Conservation (phyloP, 2,113 vertebrate genomes). For the Heterotis niloticus region DNA sequence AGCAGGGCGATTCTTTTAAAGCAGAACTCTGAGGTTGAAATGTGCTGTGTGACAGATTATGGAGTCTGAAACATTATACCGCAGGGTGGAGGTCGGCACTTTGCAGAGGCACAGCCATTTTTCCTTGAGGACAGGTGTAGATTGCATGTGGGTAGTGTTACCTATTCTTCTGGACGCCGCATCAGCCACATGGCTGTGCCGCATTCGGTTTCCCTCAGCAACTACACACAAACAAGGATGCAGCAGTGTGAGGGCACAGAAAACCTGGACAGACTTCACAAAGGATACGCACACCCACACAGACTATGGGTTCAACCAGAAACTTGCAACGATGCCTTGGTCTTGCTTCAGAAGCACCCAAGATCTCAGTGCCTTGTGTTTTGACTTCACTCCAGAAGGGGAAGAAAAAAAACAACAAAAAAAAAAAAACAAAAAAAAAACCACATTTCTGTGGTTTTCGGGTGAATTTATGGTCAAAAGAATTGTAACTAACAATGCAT, state of each 20-base stretch:
- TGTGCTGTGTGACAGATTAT: too few species aligned
- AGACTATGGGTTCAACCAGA: not conserved
- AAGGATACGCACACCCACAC: not conserved
- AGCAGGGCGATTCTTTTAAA: too few species aligned
- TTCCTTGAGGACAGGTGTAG: constrained; percentile 11
- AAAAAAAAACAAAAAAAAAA: not conserved
- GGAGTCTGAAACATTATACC: too few species aligned
- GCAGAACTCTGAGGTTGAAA: too few species aligned
- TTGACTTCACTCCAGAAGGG: too few species aligned
- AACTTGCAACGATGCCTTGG: not conserved
- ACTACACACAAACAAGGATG: not conserved
- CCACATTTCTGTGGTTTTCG: not conserved
- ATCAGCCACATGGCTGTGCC: not conserved
- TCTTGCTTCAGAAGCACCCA: not conserved
- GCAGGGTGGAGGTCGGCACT: not conserved
- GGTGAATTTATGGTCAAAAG: too few species aligned
- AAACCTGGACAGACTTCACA: too few species aligned
- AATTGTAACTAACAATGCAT: too few species aligned
- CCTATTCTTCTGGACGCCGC: not conserved
- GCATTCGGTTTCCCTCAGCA: not conserved
- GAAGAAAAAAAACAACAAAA: not conserved
- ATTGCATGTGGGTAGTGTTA: constrained; percentile 3
- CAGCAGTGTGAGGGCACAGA: too few species aligned
- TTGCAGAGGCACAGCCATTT: not conserved
- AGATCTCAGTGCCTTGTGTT: too few species aligned